Evolutionary conservation across 2,113 vertebrate genomes (phyloP), one percentile per base, ranked within the genome.

Genomic region (Pangasianodon hypophthalmus): DNA sequence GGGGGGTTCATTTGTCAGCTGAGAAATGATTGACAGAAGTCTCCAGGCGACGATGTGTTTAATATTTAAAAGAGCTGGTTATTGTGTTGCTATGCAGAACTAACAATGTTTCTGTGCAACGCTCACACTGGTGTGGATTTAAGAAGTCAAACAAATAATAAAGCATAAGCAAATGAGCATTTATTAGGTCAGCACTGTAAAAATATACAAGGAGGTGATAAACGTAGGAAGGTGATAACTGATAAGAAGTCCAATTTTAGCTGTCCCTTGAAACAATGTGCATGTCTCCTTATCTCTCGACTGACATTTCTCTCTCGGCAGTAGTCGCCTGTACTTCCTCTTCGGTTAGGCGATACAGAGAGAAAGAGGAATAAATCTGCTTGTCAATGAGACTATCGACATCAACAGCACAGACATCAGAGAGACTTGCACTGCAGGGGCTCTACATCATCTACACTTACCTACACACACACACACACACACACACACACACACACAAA

Each of bases 41-140:
- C 91, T 92, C 91, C 52, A 69, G 73, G 88, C 91, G 71, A 85
- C 81, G 56, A 83, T 62, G 58, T 58, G 67, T 64, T 88, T 85
- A 90, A 89, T 92, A 89, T 92, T 90, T 90, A 90, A 89, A 92
- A 67, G 41, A 81, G 75, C 88, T 89, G 84, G 75, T 88, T 90
- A 92, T 85, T 92, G 80, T 90, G 75, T 84, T 73, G 80, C 71
- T 62, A 81, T 58, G 37, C 73, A 84, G 79, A 58, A 64, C 82
- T 82, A 87, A 91, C 83, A 82, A 83, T 48, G 75, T 88, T 88
- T 75, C 18, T 26, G 29, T 79, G 48, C 73, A 46, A 81, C 60
- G 13, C 77, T 62, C n/a, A 83, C 85, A 87, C 50, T 87, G 88
- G 86, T 75, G 73, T 73, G 77, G 52, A 73, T 86, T 75, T 44